A percentile compares a stretch with the other conserved stretches of the same genome.
Conservation (phyloP, 2,888 invertebrate species). For the Allygus modestus region DNA sequence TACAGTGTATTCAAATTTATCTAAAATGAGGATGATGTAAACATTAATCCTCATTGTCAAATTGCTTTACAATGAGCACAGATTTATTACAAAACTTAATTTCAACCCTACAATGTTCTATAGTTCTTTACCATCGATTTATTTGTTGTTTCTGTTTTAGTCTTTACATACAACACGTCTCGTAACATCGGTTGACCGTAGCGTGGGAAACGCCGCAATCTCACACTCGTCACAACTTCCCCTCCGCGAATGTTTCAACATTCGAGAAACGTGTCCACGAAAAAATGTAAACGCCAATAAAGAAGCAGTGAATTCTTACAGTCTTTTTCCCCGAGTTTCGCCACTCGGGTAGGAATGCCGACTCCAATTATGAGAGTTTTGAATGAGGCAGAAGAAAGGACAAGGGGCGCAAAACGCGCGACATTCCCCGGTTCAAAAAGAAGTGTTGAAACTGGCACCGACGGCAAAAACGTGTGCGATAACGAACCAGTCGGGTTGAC, state of each 20-base stretch:
- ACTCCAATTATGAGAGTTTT: slow-evolving; percentile 43
- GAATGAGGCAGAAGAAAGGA: background rate
- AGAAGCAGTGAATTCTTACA: slow-evolving; percentile 22
- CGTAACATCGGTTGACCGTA: background rate
- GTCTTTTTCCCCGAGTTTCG: background rate
- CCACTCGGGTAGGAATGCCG: background rate
- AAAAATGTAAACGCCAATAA: slow-evolving; percentile 40
- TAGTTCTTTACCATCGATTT: too few species aligned
- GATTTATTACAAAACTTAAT: too few species aligned
- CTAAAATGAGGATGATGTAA: too few species aligned
- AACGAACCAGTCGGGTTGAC: slow-evolving; percentile 45
- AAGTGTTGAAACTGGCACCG: slow-evolving; percentile 53
- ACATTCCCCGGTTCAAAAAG: slow-evolving; percentile 25
- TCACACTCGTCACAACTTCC: background rate
- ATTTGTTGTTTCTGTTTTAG: too few species aligned
- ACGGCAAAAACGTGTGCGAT: slow-evolving; percentile 52
- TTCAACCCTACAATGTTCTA: too few species aligned
- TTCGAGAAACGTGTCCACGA: background rate
- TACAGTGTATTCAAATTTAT: too few species aligned
- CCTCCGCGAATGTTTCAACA: background rate
- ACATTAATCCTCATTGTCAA: too few species aligned
- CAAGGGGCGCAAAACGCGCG: background rate
- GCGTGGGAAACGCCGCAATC: background rate
- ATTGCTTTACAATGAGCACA: too few species aligned
- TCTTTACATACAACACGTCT: too few species aligned